Evolutionary conservation across 2,888 invertebrate species (phyloP), one percentile per base, ranked within the genome.

Genomic region (Melieria picta): DNA sequence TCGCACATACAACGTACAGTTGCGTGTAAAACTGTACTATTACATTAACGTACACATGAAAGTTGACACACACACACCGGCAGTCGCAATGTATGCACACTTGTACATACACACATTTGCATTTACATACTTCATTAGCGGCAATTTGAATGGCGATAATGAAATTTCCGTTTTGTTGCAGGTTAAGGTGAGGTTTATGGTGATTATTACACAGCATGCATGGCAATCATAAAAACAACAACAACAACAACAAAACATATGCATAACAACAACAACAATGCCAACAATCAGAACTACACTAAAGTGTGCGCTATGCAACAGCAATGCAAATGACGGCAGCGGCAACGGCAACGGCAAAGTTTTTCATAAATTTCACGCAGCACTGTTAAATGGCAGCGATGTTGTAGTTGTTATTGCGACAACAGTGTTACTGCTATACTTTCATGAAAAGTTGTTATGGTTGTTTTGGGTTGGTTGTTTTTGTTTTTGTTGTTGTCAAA

Each of bases 111-210:
- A 50, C 42, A 42, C 67, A 67, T 52, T 42, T 62, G 65, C 45
- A 69, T 65, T 80, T 80, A 82, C 78, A 80, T 79, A 82, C 83
- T 82, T 82, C 83, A 82, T 82, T 82, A 83, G 82, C 80, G 79
- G 79, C 52, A 57, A 77, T 82, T 82, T 80, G 78, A 80, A 80
- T 77, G 80, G 79, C 78, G 79, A 82, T 82, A 83, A 82, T 80
- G 79, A 81, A 81, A 82, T 82, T 82, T 82, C 77, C 80, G 52
- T 78, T 82, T 80, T 79, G 79, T 79, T 81, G 82, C 81, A 57
- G 58, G 65, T 30, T 13, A 62, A 69, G 64, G 60, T 45, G 60
- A 52, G 42, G 60, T 16, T 55, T 65, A 56, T 46, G 45, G 52
- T 10, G 7, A 13, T 42, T 10, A 60, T 42, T 60, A 60, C 43